Conservation (phyloP, 2,888 invertebrate species). For the Cepaea hortensis region DNA sequence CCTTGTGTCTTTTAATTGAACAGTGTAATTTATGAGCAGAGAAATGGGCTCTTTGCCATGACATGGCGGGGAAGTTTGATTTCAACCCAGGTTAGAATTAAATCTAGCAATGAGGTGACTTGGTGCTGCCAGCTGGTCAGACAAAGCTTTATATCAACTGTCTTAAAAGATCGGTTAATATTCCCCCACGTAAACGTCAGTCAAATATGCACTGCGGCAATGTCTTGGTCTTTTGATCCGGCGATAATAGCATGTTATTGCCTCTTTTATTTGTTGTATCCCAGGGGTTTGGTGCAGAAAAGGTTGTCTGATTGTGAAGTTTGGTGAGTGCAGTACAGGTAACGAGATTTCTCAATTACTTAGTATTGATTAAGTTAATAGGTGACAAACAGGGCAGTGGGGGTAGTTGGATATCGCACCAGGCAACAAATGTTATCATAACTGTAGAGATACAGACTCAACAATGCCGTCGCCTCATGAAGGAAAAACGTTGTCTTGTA, state of each 20-base stretch:
- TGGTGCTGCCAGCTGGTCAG: slow-evolving; percentile 7
- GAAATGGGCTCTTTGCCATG: not conserved
- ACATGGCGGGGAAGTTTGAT: not conserved
- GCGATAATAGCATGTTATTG: not conserved
- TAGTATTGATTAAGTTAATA: too few relatives aligned
- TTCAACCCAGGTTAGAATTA: not conserved
- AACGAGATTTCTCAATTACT: too few relatives aligned
- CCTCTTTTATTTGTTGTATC: not conserved
- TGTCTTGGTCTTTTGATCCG: not conserved
- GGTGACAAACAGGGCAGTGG: too few relatives aligned
- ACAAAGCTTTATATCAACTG: not conserved
- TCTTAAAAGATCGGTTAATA: slow-evolving; percentile 14
- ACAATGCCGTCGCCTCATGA: too few relatives aligned
- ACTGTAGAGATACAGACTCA: too few relatives aligned
- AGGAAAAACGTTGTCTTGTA: too few relatives aligned
- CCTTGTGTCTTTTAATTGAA: not conserved
- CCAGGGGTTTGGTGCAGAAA: not conserved
- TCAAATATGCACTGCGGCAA: not conserved
- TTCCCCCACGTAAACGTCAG: slow-evolving; percentile 6
- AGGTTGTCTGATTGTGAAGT: not conserved
- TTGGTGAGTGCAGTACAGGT: too few relatives aligned
- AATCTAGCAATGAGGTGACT: not conserved
- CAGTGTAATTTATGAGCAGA: slow-evolving; percentile 7
- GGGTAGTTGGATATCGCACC: too few relatives aligned
- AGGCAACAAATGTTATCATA: too few relatives aligned